Evolutionary conservation across 2,113 vertebrate genomes (phyloP), one percentile per base, ranked within the genome.

Genomic region (Phodopus roborovskii): DNA sequence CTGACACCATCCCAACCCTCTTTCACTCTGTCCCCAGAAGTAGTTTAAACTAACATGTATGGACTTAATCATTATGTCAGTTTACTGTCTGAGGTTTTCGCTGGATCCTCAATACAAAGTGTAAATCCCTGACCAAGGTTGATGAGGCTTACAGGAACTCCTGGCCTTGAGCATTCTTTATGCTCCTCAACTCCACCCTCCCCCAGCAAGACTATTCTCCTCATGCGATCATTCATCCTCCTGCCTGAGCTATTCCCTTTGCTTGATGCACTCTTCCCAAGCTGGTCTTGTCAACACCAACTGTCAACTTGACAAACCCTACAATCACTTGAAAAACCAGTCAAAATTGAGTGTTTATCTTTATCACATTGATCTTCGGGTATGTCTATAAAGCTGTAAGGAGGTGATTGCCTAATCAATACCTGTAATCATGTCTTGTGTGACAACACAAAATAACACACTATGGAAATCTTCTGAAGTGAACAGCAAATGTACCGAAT

Each of bases 401-500:
- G 73, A 78, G 19, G 48, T 8, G n/a, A 9, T 83, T 56, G 26
- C 42, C 45, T 74, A 39, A 50, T 79, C 74, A 64, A 5, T 68
- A 58, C 88, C 84, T 92, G 58, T 66, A 64, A 33, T 56, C 62
- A 33, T 70, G 26, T 24, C 62, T 94, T 78, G 11, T n/a, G 71
- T 62, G 22, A 7, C 78, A 81, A 50, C 4, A 28, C 71, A 70
- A 92, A 83, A 58, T 48, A 45, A 5, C 50, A 78, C 12, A 20
- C 11, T 33, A 9, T 5, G 73, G 53, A 87, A 94, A 66, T 42
- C 45, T 50, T 42, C 45, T 50, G 13, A 36, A 48, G 30, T 75
- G 16, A 42, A 92, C 39, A 79, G 78, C 79, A 81, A 91, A 42
- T 50, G 20, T 42, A 81, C 5, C 92, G n/a, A 92, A 66, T 48